Percentiles rank a stretch among this genome's conserved stretches.
Evolutionary conservation across 2,888 invertebrate species (phyloP).

Genomic region (Leptinotarsa tumamoca): DNA sequence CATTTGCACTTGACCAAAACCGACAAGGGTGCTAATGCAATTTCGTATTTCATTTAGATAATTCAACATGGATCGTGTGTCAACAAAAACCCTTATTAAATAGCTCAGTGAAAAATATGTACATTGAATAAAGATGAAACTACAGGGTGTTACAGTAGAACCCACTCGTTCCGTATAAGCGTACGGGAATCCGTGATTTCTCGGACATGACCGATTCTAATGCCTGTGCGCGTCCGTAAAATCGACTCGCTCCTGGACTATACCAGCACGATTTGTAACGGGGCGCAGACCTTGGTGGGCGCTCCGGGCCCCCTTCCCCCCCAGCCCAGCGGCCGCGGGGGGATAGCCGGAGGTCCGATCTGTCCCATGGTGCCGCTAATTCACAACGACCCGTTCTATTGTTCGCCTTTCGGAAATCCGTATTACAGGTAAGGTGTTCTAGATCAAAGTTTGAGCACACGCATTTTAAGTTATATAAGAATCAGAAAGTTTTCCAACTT

Average conservation of each 20-base stretch:
- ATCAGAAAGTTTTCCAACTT: no score
- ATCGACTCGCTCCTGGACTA: constrained; percentile 30
- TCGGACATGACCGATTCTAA: constrained; percentile 22
- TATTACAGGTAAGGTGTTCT: constrained; percentile 69
- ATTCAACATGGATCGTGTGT: no score
- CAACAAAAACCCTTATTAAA: no score
- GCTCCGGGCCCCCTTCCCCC: constrained; percentile 58
- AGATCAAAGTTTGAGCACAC: no score
- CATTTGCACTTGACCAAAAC: no score
- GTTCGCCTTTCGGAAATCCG: constrained; percentile 71
- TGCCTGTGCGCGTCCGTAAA: constrained; percentile 38
- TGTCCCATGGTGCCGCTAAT: constrained; percentile 62
- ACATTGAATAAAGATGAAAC: no score
- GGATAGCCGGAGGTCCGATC: constrained; percentile 53
- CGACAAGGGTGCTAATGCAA: no score
- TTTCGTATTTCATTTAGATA: no score
- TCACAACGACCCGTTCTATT: constrained; percentile 72
- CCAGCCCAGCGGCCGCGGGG: constrained; percentile 47
- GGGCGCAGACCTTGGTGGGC: constrained; percentile 61
- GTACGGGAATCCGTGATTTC: neutral
- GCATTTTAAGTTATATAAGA: no score
- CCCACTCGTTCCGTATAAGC: neutral
- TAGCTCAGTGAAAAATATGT: no score
- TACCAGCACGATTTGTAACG: constrained; percentile 63
- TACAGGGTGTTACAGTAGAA: neutral